Conservation (phyloP, 2,113 vertebrate species). For the Pedetes capensis region DNA sequence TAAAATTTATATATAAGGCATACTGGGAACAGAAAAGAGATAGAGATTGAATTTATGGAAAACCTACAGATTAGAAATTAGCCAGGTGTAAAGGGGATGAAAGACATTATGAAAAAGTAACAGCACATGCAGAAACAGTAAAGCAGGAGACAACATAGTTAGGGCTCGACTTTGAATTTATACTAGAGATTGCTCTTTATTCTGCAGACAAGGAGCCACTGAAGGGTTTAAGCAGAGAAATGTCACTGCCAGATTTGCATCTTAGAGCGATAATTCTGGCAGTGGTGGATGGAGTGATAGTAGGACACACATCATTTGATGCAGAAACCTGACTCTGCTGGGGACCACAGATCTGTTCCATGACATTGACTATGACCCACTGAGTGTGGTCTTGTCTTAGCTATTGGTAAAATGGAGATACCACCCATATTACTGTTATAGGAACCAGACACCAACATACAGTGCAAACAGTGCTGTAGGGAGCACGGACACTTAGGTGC, state of each 20-base stretch:
- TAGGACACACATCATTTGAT: neutral
- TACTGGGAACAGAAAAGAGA: neutral
- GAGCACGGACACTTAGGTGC: too few relatives aligned
- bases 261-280: constrained; percentile 26
- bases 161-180: neutral
- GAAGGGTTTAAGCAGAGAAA: constrained; percentile 37
- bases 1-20: neutral
- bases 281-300: neutral
- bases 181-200: neutral
- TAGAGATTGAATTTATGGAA: neutral
- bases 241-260: constrained; percentile 47
- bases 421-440: neutral
- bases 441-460: neutral
- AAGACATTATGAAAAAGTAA: neutral
- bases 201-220: constrained; percentile 20
- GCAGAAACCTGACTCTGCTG: neutral
- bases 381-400: constrained; percentile 39
- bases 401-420: neutral
- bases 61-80: neutral
- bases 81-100: neutral
- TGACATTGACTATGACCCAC: neutral
- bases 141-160: neutral
- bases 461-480: neutral
- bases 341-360: neutral
- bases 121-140: neutral